A percentile compares a stretch with the other conserved stretches of the same genome.
Evolutionary conservation across 2,888 invertebrate species (phyloP).

Genomic region (Anthophora plumipes): DNA sequence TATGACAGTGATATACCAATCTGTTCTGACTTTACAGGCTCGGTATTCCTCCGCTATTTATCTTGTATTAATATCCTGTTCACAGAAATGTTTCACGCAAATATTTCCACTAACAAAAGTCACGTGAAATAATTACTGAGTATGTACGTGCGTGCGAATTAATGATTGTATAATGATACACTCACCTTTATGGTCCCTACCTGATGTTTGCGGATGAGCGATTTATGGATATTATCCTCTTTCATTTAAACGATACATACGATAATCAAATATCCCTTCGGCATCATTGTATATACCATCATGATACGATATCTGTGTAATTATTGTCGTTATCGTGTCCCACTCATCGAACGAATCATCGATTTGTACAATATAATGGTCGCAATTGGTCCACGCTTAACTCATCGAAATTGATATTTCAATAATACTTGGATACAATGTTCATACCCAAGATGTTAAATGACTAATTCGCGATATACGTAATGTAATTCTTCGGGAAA

Average conservation of each 20-base stretch:
- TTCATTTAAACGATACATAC: conserved; percentile 65
- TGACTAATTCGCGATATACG: no score
- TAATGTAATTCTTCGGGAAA: no score
- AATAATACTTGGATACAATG: background rate
- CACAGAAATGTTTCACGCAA: conserved; percentile 35
- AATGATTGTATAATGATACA: conserved; percentile 50
- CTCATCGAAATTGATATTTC: background rate
- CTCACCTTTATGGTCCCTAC: conserved; percentile 46
- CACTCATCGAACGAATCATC: conserved; percentile 30
- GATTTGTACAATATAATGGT: conserved; percentile 19
- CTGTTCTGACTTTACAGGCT: conserved; percentile 2
- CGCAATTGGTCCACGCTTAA: background rate
- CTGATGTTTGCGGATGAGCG: conserved; percentile 61
- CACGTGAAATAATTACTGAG: conserved; percentile 49
- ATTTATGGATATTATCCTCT: conserved; percentile 65
- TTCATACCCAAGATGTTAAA: background rate
- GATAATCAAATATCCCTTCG: conserved; percentile 65
- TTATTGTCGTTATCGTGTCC: conserved; percentile 50
- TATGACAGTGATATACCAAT: background rate
- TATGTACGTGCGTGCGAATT: conserved; percentile 47
- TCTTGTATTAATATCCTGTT: conserved; percentile 37
- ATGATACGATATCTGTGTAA: conserved; percentile 42
- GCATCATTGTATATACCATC: conserved; percentile 52
- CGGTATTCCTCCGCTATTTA: conserved; percentile 27
- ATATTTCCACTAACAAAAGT: conserved; percentile 52